Evolutionary conservation across 2,888 invertebrate species (phyloP), one percentile per base, ranked within the genome.

Genomic region (Mimas tiliae): DNA sequence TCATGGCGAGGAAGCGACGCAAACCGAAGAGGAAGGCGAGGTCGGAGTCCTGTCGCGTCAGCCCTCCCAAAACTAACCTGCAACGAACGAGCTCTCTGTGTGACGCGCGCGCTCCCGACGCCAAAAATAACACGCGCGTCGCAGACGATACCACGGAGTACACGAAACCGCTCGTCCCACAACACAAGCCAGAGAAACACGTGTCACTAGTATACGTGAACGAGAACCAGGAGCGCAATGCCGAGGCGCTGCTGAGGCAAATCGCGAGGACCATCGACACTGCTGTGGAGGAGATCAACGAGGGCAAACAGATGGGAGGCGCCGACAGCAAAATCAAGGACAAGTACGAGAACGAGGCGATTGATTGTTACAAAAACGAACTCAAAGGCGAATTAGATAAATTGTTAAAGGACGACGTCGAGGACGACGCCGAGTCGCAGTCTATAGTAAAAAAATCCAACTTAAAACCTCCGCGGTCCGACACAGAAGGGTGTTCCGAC

Each of bases 211-310:
- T 92, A 64, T 93, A 91, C 85, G 90, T 92, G 19, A 82, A 88
- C 76, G 89, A 88, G 42, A 87, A 88, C 47, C 92, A 92, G 71
- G 91, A 91, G 73, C 84, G 84, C 75, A 91, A 87, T 79, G 88
- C 93, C 0, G 92, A 92, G 70, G 88, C 90, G 83, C 78, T 93
- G 66, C 85, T 93, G 48, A 80, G 91, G 1, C 90, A 92, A 85
- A 91, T 93, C 67, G 93, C 93, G 67, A 80, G 84, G 66, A 88
- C 88, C 73, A 93, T 93, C 75, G 92, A 93, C 81, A 90, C 89
- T 69, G 88, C 90, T 0, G 88, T 93, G 3, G 91, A 91, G 69
- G 75, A 86, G 68, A 74, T 91, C 68, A 86, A 90, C 81, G 89
- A 84, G 63, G 77, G 74, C 67, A 81, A 82, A 73, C 84, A 81